Base-by-base conservation (phyloP, 1,140 invertebrate species). In the Elysia chlorotica region DNA sequence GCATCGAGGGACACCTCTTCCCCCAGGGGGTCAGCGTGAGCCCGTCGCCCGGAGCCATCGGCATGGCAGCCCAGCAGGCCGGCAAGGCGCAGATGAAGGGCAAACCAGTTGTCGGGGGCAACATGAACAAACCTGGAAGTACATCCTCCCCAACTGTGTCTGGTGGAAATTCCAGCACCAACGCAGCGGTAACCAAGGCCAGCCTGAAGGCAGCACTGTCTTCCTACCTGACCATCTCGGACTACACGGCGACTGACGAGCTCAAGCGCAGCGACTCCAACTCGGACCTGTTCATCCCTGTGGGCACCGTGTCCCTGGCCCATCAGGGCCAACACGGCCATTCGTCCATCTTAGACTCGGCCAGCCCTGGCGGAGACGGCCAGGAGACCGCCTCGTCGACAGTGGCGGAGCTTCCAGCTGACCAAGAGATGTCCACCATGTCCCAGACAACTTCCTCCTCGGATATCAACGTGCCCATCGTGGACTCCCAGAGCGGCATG, bases 231-330 rank as follows among this genome's bases (percentile, higher is more conserved):
- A 76, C 74, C 56, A 76, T 76, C 61, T 73, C 74, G 6, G 74
- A 76, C n/a, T 76, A 73, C 66, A 76, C 65, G 28, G 71, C 71
- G 25, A 73, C 71, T 14, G 74, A 76, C 53, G 74, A 76, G 30
- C 69, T 76, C 28, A 69, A 69, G 35, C 70, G 74, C 41, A 68
- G 61, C 21, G 74, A 76, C 36, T 76, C 74, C 48, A 72, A 71
- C 65, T 76, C 74, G 4, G 74, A 76, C 54, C 71, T 76, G 23
- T 76, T 76, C 59, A 76, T 76, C 31, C 74, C 74, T 25, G 74
- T 76, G 0, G 74, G 74, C 57, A 76, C 74, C 6, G 71, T 76
- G 21, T 73, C 70, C 35, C 41, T 76, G 65, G 36, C 63, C 5
- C n/a, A n/a, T n/a, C 69, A 41, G 23, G 69, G 69, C n/a, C 69